Percentiles rank a stretch among this genome's conserved stretches.
These are phyloP conservation scores for Urocyon cinereoargenteus DNA, from an alignment of 2,797 vertebrate genomes.

Conservation along the genomic window DNA sequence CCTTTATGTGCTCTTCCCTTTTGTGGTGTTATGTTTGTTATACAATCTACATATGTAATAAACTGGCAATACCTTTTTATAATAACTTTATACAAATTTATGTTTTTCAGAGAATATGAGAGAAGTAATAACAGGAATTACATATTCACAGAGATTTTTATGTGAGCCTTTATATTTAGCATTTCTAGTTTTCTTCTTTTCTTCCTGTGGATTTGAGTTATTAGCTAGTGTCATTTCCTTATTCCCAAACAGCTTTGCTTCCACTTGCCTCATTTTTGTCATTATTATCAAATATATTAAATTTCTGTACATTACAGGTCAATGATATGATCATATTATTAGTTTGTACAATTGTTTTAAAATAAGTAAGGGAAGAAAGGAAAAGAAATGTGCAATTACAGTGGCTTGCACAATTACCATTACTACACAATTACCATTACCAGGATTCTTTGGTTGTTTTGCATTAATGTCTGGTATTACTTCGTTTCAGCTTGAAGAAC, in stretches of 20 bases:
- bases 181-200: background rate
- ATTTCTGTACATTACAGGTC: background rate
- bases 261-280: background rate
- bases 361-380: background rate
- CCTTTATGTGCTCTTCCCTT: background rate
- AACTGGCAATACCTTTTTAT: background rate
- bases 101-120: background rate
- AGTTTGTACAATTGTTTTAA: background rate
- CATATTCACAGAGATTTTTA: background rate
- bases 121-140: background rate
- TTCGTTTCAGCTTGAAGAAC: background rate
- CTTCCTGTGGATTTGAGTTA: background rate
- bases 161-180: background rate
- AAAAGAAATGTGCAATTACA: background rate
- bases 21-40: background rate
- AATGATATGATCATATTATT: background rate
- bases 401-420: background rate
- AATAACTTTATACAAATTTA: background rate
- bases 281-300: background rate
- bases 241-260: background rate
- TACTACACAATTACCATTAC: background rate
- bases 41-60: background rate
- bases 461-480: background rate
- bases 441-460: background rate
- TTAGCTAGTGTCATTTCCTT: background rate